Conservation (phyloP, 2,888 invertebrate genomes). For the Ypsolopha sequella region DNA sequence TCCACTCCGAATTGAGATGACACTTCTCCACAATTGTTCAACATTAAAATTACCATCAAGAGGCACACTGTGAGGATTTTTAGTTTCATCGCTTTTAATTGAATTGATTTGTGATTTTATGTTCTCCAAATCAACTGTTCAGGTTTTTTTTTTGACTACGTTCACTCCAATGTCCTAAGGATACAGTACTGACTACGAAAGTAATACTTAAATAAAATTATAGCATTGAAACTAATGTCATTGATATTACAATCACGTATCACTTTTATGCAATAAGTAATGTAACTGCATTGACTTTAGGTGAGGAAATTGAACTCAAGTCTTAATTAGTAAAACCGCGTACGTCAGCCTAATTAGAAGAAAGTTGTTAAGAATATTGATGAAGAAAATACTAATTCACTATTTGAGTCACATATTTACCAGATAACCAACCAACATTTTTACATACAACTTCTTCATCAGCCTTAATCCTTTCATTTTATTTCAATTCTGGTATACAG, state of each 20-base stretch:
- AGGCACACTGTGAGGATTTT: conserved; percentile 1
- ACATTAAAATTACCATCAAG: conserved; percentile 6
- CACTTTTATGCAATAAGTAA: neutral
- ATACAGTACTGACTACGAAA: conserved; percentile 1
- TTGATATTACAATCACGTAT: conserved; percentile 1
- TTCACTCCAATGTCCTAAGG: neutral
- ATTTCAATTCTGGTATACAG: no score
- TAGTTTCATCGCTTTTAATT: neutral
- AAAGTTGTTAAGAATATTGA: no score
- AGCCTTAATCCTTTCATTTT: no score
- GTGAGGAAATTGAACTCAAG: no score
- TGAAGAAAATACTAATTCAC: no score
- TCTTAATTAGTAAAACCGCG: no score
- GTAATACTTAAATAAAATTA: neutral
- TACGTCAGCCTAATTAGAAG: no score
- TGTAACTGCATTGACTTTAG: neutral
- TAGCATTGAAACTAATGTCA: conserved; percentile 4
- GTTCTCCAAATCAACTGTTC: neutral
- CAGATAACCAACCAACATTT: no score
- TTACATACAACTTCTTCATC: no score
- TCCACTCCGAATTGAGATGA: conserved; percentile 9
- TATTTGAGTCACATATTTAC: no score
- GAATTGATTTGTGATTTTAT: neutral
- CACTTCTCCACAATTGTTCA: conserved; percentile 8
- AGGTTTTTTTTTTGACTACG: neutral